Percentiles rank a stretch among this genome's conserved stretches.
Conservation (phyloP, 2,113 vertebrate species). For the Saimiri boliviensis region DNA sequence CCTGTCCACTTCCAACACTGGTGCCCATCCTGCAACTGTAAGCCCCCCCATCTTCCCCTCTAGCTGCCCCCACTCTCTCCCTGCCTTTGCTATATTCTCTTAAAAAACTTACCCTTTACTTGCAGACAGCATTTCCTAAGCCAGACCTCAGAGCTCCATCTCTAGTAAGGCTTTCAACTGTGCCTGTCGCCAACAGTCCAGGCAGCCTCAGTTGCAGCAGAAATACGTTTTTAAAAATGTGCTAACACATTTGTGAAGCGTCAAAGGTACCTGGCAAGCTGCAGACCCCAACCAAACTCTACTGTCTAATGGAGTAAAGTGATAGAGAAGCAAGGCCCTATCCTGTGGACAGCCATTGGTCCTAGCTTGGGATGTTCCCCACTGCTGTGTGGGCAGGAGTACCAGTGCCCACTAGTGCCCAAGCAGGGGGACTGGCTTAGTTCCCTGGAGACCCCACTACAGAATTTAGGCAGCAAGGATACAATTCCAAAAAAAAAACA, state of each 20-base stretch:
- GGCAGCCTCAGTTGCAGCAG: background rate
- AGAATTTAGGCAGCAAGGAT: background rate
- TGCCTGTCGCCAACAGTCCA: background rate
- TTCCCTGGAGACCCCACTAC: background rate
- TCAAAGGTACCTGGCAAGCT: fast-evolving
- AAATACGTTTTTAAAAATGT: background rate
- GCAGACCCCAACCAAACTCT: background rate
- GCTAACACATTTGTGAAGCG: background rate
- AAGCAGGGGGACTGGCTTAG: background rate
- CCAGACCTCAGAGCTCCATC: background rate
- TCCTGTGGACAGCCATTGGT: background rate
- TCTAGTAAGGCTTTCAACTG: background rate
- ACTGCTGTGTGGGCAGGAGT: background rate
- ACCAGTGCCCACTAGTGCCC: background rate
- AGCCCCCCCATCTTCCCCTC: too few relatives aligned
- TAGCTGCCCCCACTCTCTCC: background rate
- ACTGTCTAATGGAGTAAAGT: background rate
- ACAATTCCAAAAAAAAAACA: background rate
- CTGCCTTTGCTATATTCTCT: background rate
- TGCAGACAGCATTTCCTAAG: background rate
- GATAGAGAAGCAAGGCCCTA: background rate
- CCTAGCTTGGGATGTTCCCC: background rate
- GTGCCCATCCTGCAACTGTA: background rate
- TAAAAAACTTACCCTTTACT: background rate
- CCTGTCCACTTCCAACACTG: background rate